phyloP scores from a whole-genome alignment of 2,113 vertebrate genomes.

The Urocitellus parryii region DNA sequence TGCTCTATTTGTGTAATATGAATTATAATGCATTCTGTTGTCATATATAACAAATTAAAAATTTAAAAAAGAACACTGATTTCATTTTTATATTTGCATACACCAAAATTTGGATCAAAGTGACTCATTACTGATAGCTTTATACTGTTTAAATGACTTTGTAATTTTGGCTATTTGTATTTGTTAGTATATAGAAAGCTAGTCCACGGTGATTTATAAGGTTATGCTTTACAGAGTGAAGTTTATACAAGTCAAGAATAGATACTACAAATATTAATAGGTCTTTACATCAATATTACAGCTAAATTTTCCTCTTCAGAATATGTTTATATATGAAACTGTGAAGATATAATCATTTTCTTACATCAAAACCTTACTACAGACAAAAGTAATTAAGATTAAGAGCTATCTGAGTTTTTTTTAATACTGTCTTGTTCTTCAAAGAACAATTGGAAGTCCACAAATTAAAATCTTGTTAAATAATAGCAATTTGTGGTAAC shows the following conservation, averaged over 20 bases:
- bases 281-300: not conserved
- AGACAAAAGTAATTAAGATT: not conserved
- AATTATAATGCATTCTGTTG: too few relatives aligned
- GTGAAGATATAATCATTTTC: not conserved
- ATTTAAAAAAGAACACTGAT: not conserved
- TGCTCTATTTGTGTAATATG: too few relatives aligned
- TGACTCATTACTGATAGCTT: not conserved
- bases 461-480: conserved; percentile 17
- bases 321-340: not conserved
- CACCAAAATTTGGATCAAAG: conserved; percentile 22
- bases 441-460: not conserved
- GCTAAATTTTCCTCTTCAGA: conserved; percentile 5
- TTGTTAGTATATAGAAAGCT: conserved; percentile 12
- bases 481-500: conserved; percentile 13
- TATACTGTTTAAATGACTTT: not conserved
- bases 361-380: not conserved
- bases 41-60: too few relatives aligned
- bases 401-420: not conserved
- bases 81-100: not conserved
- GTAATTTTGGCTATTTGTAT: not conserved
- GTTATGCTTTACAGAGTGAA: not conserved
- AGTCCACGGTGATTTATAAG: not conserved
- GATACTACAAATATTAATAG: not conserved
- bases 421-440: not conserved
- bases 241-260: not conserved